A percentile compares a stretch with the other conserved stretches of the same genome.
These are phyloP conservation scores for Drosophila lacertosa DNA, from an alignment of 1,140 invertebrate species.

Conservation along the genomic window DNA sequence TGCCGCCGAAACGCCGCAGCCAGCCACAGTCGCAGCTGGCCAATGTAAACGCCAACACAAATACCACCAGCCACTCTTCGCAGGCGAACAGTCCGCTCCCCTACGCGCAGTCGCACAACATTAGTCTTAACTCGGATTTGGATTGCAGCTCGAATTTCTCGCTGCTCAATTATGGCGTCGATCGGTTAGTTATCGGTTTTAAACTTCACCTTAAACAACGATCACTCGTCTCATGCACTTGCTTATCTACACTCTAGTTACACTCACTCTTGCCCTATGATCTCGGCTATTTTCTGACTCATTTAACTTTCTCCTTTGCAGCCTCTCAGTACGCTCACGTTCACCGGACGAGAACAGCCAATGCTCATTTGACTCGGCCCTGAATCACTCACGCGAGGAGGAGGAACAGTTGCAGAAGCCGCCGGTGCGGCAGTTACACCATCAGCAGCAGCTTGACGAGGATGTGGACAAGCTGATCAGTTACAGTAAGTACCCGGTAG, in stretches of 20 bases:
- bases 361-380: slow-evolving; percentile 92
- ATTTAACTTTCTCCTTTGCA: slow-evolving; percentile 34
- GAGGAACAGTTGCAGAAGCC: slow-evolving; percentile 84
- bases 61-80: slow-evolving; percentile 58
- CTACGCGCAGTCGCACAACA: slow-evolving; percentile 69
- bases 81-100: slow-evolving; percentile 69
- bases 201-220: too few species aligned
- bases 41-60: slow-evolving; percentile 62
- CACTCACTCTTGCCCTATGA: too few species aligned
- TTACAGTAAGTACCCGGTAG: slow-evolving; percentile 63
- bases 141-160: slow-evolving; percentile 84
- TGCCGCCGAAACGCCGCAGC: slow-evolving; percentile 90
- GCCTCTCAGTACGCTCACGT: slow-evolving; percentile 87
- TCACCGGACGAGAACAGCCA: slow-evolving; percentile 89
- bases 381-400: slow-evolving; percentile 92
- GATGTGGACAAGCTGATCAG: slow-evolving; percentile 63
- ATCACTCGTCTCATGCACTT: neutral
- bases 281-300: neutral
- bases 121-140: slow-evolving; percentile 84
- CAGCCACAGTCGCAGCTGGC: slow-evolving; percentile 74
- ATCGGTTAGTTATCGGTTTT: slow-evolving; percentile 85
- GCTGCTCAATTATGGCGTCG: slow-evolving; percentile 86
- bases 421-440: slow-evolving; percentile 18
- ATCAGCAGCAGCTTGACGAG: slow-evolving; percentile 34
- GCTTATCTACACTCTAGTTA: neutral